Percentiles rank a stretch among this genome's conserved stretches.
phyloP scores from a whole-genome alignment of 2,888 invertebrate species.

The Petrolisthes cinctipes region DNA sequence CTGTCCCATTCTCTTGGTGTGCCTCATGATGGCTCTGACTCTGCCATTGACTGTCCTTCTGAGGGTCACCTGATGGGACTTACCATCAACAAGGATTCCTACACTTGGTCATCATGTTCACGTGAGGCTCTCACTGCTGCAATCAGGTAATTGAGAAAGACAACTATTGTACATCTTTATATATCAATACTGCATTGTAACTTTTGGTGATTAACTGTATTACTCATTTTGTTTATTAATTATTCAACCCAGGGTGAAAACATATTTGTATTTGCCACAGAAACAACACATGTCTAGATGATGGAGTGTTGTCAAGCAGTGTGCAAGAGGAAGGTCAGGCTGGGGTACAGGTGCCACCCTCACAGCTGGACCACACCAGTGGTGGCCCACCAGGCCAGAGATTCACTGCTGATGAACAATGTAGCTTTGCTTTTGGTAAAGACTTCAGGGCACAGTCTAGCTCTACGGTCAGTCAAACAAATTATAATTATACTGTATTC shows the following conservation, averaged over 20 bases:
- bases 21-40: conserved; percentile 39
- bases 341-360: not conserved
- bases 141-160: not conserved
- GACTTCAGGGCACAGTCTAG: conserved; percentile 25
- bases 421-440: conserved; percentile 33
- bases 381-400: conserved; percentile 37
- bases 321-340: not conserved
- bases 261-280: not conserved
- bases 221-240: not conserved
- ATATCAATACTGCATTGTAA: no score
- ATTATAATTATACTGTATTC: no score
- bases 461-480: conserved; percentile 3
- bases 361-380: conserved; percentile 33
- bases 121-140: conserved; percentile 18
- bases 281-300: conserved; percentile 24
- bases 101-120: conserved; percentile 45
- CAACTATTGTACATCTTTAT: no score
- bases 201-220: no score
- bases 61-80: conserved; percentile 45
- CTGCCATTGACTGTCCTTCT: conserved; percentile 11
- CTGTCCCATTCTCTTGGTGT: conserved; percentile 52
- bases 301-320: not conserved
- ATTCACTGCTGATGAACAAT: conserved; percentile 45
- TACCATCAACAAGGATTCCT: not conserved
- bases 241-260: not conserved